These are phyloP conservation scores for Hoplostethus atlanticus DNA, from an alignment of 2,797 vertebrate genomes.

Conservation along the genomic window DNA sequence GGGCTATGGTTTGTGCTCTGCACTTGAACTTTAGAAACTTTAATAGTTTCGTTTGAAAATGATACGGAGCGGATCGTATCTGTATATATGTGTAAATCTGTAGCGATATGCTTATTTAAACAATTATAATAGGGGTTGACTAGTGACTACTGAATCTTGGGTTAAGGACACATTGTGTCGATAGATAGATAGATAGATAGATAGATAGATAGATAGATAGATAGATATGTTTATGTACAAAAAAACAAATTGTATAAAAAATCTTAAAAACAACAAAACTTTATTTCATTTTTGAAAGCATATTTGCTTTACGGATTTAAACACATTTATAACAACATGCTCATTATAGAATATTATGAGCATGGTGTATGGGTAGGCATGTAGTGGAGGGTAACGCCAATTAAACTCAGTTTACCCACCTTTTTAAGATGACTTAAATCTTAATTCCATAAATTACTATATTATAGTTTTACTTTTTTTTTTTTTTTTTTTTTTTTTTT, in stretches of 20 bases:
- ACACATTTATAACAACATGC: background rate
- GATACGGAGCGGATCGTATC: background rate
- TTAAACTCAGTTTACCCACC: background rate
- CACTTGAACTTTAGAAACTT: conserved; percentile 52
- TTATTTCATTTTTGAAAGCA: too few species aligned
- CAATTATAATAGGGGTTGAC: conserved; percentile 22
- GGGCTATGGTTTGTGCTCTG: conserved; percentile 12
- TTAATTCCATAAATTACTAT: too few species aligned
- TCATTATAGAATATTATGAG: background rate
- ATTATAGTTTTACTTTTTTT: too few species aligned
- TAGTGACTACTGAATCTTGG: conserved; percentile 30
- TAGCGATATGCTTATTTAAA: conserved; percentile 13
- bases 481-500: too few species aligned
- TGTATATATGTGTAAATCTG: background rate
- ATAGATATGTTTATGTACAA: too few species aligned
- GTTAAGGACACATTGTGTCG: conserved; percentile 4
- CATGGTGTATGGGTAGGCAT: too few species aligned
- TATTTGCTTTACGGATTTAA: too few species aligned
- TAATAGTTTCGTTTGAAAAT: conserved; percentile 9
- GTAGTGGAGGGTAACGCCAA: background rate
- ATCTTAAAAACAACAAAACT: too few species aligned
- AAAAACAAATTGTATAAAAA: too few species aligned
- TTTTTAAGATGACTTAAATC: background rate
- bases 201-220: too few species aligned
- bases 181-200: conserved; percentile 24